Conservation (phyloP, 2,797 vertebrate species). For the Mus caroli region DNA sequence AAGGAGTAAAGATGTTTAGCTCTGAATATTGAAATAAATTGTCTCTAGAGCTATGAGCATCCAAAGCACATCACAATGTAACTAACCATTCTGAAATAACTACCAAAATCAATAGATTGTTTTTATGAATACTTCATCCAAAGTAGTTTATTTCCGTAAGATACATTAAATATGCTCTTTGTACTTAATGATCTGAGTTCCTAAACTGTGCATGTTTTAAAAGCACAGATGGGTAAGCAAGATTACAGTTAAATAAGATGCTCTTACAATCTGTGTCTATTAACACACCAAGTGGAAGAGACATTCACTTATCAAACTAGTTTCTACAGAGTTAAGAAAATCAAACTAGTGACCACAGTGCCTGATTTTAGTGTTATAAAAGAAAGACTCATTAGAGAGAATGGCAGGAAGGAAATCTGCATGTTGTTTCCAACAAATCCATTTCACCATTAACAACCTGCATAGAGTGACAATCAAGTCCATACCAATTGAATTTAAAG, state of each 20-base stretch:
- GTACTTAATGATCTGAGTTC: constrained; percentile 27
- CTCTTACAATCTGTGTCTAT: not conserved
- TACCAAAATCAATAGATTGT: constrained; percentile 42
- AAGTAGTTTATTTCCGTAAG: constrained; percentile 56
- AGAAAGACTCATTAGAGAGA: not conserved
- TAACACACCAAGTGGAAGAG: not conserved
- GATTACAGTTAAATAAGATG: not conserved
- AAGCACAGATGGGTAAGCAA: not conserved
- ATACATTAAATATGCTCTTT: not conserved
- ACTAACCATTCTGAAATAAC: constrained; percentile 12
- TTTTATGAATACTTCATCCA: constrained; percentile 38
- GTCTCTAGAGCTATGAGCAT: constrained; percentile 40
- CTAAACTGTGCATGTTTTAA: constrained; percentile 19
- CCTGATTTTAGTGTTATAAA: not conserved
- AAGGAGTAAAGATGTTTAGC: constrained; percentile 27
- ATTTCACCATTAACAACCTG: not conserved
- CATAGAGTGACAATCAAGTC: not conserved
- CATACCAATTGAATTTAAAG: not conserved
- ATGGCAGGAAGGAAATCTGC: not conserved
- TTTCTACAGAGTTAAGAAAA: not conserved
- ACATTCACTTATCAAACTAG: not conserved
- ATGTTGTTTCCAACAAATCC: not conserved
- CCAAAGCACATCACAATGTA: constrained; percentile 35
- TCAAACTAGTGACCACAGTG: not conserved
- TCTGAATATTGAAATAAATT: constrained; percentile 47